Base-by-base conservation (phyloP, 23 tunicate genomes). In the Oikopleura vanhoeffeni region DNA sequence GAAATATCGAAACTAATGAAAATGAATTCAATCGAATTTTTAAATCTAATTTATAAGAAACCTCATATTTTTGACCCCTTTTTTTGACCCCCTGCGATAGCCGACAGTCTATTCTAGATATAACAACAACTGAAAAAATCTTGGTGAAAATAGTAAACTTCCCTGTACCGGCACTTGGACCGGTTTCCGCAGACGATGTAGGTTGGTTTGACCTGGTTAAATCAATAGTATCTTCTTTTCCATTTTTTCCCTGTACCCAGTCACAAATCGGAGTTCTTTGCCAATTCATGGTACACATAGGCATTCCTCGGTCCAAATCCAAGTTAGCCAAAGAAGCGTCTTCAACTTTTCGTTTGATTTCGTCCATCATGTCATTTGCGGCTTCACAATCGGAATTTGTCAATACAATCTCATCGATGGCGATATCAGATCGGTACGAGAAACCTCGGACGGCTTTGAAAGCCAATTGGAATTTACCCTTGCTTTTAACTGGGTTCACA, bases 381-480 rank as follows among this genome's bases (percentile, higher is more conserved):
- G 79, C 79, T 2, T 28, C 35, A 38, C 79, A 71, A 30, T 71
- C 38, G 38, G 34, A 13, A 38, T 18, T 18, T 2, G 35, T 71
- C 79, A 71, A 71, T 3, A 30, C 27, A 76, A 95, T 91, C 76
- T 95, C 96, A 82, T 95, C 99, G 40, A 95, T 36, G 36, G 96
- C 96, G 60, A 85, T 95, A 84, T 95, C 99, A 39, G 92, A 89
- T 41, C 86, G 83, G 4, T 76, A 58, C 36, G 92, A 91, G 83
- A 87, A 41, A 24, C 99, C 99, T 33, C 99, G 85, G 24, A 76
- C 67, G 13, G 92, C 87, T 76, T 88, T 92, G 60, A 95, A 87
- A 0, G 76, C 57, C 40, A 91, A 76, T 40, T 60, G 57, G 57
- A 88, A 95, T 41, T 83, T 67, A 1, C 91, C 98, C 41, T 87